A percentile compares a stretch with the other conserved stretches of the same genome.
Conservation (phyloP, 2,797 vertebrate genomes). For the Percopsis omiscomaycus region DNA sequence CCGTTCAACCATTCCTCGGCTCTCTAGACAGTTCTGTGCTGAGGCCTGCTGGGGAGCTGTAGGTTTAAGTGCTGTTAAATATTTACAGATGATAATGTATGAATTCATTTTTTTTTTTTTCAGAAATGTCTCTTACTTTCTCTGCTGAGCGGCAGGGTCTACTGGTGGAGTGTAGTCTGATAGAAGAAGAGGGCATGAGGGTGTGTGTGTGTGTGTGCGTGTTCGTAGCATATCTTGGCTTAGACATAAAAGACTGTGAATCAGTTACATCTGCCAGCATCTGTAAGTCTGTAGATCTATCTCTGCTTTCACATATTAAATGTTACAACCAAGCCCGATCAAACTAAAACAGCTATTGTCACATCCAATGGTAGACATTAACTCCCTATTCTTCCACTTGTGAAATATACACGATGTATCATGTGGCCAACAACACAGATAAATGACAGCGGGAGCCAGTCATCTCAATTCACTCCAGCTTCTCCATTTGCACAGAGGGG, state of each 20-base stretch:
- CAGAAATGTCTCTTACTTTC: slow-evolving; percentile 27
- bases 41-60: slow-evolving; percentile 55
- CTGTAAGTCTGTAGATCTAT: neutral
- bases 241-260: slow-evolving; percentile 2
- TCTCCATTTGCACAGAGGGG: too few relatives aligned
- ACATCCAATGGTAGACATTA: slow-evolving; percentile 28
- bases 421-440: neutral
- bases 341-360: slow-evolving; percentile 30
- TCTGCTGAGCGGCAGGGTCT: slow-evolving; percentile 37
- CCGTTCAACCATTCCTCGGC: slow-evolving; percentile 31
- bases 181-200: neutral
- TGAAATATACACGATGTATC: slow-evolving; percentile 37
- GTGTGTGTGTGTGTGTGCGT: neutral
- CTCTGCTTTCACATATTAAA: slow-evolving; percentile 15
- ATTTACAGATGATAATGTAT: slow-evolving; percentile 71
- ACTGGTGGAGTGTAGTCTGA: slow-evolving; percentile 8
- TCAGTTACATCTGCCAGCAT: neutral
- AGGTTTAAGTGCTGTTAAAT: slow-evolving; percentile 79
- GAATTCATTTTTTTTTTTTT: slow-evolving; percentile 69
- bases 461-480: too few relatives aligned
- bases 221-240: neutral
- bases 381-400: slow-evolving; percentile 9
- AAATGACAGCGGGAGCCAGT: too few relatives aligned
- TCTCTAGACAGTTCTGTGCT: slow-evolving; percentile 62
- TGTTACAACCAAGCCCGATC: slow-evolving; percentile 21